Percentiles rank a stretch among this genome's conserved stretches.
phyloP scores from a whole-genome alignment of 1,140 invertebrate species.

The Conopomorpha cramerella region DNA sequence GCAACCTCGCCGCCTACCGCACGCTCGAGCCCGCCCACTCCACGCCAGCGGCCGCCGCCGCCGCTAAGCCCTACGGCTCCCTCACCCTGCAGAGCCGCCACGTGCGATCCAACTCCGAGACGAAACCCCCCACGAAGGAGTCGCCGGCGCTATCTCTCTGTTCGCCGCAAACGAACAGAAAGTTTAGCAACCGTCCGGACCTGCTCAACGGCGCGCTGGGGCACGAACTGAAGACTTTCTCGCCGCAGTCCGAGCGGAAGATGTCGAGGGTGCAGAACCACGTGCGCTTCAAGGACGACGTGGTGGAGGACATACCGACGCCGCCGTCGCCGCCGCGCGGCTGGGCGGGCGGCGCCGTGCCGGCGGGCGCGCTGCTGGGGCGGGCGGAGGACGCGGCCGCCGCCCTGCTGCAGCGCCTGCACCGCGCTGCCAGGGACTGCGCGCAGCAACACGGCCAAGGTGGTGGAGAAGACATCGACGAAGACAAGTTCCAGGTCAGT shows the following conservation, averaged over 20 bases:
- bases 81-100: slow-evolving; percentile 45
- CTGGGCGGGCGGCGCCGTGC: slow-evolving; percentile 62
- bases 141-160: slow-evolving; percentile 51
- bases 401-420: slow-evolving; percentile 66
- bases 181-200: slow-evolving; percentile 43
- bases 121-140: slow-evolving; percentile 48
- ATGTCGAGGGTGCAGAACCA: slow-evolving; percentile 43
- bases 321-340: slow-evolving; percentile 49
- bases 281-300: slow-evolving; percentile 52
- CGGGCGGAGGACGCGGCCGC: slow-evolving; percentile 71
- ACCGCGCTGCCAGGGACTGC: slow-evolving; percentile 71
- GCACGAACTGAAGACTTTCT: slow-evolving; percentile 27
- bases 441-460: slow-evolving; percentile 70
- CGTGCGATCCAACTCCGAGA: slow-evolving; percentile 52
- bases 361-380: slow-evolving; percentile 64
- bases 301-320: slow-evolving; percentile 45
- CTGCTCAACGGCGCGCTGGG: slow-evolving; percentile 37
- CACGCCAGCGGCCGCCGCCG: too few species aligned
- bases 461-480: slow-evolving; percentile 71
- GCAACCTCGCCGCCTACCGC: slow-evolving; percentile 57
- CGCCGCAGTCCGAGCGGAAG: slow-evolving; percentile 29
- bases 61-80: too few species aligned
- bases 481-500: slow-evolving; percentile 75
- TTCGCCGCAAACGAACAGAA: slow-evolving; percentile 58
- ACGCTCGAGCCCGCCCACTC: slow-evolving; percentile 51